Conservation (phyloP, 2,113 vertebrate species). For the Zapornia atra region DNA sequence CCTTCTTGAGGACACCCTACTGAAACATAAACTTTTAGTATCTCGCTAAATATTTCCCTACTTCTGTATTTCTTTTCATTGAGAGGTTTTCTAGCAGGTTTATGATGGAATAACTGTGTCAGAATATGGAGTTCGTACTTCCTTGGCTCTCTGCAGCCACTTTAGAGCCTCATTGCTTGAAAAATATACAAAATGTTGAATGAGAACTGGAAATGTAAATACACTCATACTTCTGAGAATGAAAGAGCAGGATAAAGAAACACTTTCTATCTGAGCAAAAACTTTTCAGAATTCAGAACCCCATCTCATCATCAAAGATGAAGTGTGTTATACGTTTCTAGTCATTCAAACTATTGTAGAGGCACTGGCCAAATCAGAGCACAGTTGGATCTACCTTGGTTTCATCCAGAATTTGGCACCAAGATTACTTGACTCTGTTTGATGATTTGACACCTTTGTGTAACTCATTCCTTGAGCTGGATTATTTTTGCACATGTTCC, state of each 20-base stretch:
- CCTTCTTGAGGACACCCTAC: background rate
- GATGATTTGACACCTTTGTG: background rate
- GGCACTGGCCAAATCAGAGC: background rate
- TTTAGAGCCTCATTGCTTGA: background rate
- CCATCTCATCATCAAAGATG: rapidly evolving
- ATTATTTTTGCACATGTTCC: background rate
- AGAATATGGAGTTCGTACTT: background rate
- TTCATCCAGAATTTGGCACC: background rate
- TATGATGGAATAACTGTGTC: background rate
- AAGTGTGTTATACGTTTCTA: background rate
- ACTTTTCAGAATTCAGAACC: background rate
- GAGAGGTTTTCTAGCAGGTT: background rate
- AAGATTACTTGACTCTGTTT: background rate
- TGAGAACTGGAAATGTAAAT: background rate
- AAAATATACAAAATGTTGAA: background rate
- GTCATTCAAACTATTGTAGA: background rate
- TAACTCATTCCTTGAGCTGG: background rate
- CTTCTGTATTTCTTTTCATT: background rate
- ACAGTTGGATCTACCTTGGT: background rate
- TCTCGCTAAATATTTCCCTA: background rate
- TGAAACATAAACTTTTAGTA: background rate
- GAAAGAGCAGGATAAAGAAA: background rate
- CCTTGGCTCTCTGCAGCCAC: background rate
- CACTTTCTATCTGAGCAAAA: background rate
- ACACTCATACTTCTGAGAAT: background rate